These are phyloP conservation scores for Herminia tarsipennalis DNA, from an alignment of 2,888 invertebrate genomes.

Conservation along the genomic window DNA sequence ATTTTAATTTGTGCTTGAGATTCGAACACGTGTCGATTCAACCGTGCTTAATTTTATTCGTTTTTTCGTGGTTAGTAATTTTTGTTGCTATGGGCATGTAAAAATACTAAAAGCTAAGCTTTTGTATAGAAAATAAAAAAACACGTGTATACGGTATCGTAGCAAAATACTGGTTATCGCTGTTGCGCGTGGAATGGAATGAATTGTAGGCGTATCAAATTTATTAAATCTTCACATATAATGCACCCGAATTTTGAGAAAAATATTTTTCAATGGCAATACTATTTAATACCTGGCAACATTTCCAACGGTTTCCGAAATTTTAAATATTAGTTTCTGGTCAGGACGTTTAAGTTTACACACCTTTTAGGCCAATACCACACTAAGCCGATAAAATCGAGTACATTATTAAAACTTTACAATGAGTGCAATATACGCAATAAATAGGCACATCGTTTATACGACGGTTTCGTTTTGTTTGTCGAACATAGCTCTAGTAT, in stretches of 20 bases:
- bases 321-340: conserved; percentile 19
- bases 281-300: conserved; percentile 27
- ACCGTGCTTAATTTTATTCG: not conserved
- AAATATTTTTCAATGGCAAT: conserved; percentile 34
- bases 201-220: conserved; percentile 73
- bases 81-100: conserved; percentile 38
- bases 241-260: conserved; percentile 37
- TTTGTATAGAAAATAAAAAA: conserved; percentile 61
- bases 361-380: conserved; percentile 44
- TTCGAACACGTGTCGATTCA: conserved; percentile 13
- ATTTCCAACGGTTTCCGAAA: conserved; percentile 22
- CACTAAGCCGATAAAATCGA: conserved; percentile 41
- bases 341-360: conserved; percentile 38
- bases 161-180: conserved; percentile 74
- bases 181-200: conserved; percentile 69
- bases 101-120: conserved; percentile 67
- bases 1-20: conserved; percentile 26
- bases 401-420: conserved; percentile 26
- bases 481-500: conserved; percentile 80
- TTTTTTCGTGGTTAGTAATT: conserved; percentile 3
- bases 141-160: conserved; percentile 66
- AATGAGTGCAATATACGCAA: conserved; percentile 37
- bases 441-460: conserved; percentile 66
- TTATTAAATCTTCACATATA: conserved; percentile 45
- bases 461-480: conserved; percentile 79